These are phyloP conservation scores for Drosophila mimica DNA, from an alignment of 2,888 invertebrate genomes.

Conservation along the genomic window DNA sequence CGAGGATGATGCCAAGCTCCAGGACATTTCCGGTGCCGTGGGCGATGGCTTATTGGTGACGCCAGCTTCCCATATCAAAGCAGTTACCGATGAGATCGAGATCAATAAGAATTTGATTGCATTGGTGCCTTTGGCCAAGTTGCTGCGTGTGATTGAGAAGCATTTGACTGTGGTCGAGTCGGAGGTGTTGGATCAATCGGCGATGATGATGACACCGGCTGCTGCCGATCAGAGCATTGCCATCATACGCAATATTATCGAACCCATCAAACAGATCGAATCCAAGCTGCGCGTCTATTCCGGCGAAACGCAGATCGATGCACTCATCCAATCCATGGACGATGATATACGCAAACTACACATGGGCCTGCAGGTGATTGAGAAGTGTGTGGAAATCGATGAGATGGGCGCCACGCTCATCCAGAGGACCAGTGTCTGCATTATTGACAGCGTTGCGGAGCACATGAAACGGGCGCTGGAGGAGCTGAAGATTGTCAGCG, in stretches of 20 bases:
- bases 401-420: slow-evolving; percentile 89
- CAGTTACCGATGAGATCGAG: slow-evolving; percentile 86
- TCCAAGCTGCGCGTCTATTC: slow-evolving; percentile 87
- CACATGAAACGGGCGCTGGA: slow-evolving; percentile 87
- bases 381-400: slow-evolving; percentile 89
- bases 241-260: slow-evolving; percentile 87
- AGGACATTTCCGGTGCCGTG: slow-evolving; percentile 87
- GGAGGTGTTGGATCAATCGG: slow-evolving; percentile 88
- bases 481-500: slow-evolving; percentile 86
- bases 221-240: slow-evolving; percentile 89
- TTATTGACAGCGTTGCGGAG: slow-evolving; percentile 87
- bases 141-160: slow-evolving; percentile 86
- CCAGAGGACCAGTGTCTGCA: slow-evolving; percentile 89
- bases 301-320: slow-evolving; percentile 84
- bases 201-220: slow-evolving; percentile 88
- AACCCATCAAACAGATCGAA: slow-evolving; percentile 88
- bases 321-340: slow-evolving; percentile 86
- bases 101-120: slow-evolving; percentile 85
- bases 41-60: slow-evolving; percentile 86
- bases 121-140: slow-evolving; percentile 83
- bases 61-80: slow-evolving; percentile 66
- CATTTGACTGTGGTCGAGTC: slow-evolving; percentile 88
- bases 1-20: slow-evolving; percentile 84
- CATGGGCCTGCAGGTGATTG: slow-evolving; percentile 88
- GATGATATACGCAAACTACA: slow-evolving; percentile 88